Base-by-base conservation (phyloP, 1,140 invertebrate genomes). In the Brachionus paranguensis region DNA sequence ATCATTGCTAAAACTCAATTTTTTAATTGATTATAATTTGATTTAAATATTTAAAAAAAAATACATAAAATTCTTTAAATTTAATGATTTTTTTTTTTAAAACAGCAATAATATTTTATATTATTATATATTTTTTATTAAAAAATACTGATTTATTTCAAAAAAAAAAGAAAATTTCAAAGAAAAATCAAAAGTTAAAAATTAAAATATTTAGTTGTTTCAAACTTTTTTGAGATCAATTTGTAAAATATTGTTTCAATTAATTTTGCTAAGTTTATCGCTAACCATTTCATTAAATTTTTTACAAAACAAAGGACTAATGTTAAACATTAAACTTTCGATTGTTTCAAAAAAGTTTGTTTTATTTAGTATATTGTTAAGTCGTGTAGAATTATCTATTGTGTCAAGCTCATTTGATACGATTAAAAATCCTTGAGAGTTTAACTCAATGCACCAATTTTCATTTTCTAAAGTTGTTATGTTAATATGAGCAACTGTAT, bases 401-500 rank as follows among this genome's bases (percentile, higher is more conserved):
- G 8, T 60, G 50, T 79, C 78, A 24, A 79, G 55, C 17, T 55
- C 10, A 53, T 79, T 50, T 37, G 78, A 55, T 29, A 79, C 78
- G 20, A 79, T 79, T 27, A 53, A 27, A 24, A 53, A 79, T n/a
- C 78, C 78, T 53, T 24, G 47, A 11, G 7, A 0, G 37, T 33
- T 53, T 33, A 79, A 64, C 41, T 79, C 78, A 33, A 79, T 64
- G 20, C 78, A 79, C 24, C 37, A 79, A 64, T 53, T 43, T 64
- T 79, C 14, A 14, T 64, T 64, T 64, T 79, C 78, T 43, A 79
- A 24, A 41, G 45, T 60, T 53, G 24, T 55, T n/a, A 79, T 33
- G 20, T 79, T 79, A 12, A 79, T 20, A 43, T 53, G 47, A 24
- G 45, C 45, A 29, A 79, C 20, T 41, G 47, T 41, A 33, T 55